Percentiles rank a stretch among this genome's conserved stretches.
Conservation (phyloP, 2,797 vertebrate species). For the Pangasius mekongensis region DNA sequence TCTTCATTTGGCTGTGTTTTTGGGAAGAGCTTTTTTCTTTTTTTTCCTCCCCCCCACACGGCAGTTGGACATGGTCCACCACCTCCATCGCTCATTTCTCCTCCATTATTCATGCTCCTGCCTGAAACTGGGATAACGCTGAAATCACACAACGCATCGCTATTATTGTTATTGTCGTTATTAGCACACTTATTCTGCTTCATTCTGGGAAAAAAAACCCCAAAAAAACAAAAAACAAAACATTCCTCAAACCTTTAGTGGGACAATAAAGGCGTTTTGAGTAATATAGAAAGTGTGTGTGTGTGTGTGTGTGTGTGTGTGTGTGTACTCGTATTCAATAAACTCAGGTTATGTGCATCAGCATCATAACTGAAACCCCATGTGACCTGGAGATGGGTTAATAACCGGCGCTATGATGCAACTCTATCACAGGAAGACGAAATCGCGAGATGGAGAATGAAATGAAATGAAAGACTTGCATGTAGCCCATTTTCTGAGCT, state of each 20-base stretch:
- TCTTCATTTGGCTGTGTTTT: conserved; percentile 51
- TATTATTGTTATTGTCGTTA: conserved; percentile 35
- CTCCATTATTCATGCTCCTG: conserved; percentile 54
- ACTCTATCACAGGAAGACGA: conserved; percentile 44
- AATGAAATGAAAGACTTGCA: conserved; percentile 52
- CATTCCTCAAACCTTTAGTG: conserved; percentile 21
- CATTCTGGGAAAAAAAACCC: not conserved
- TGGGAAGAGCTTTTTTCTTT: not conserved
- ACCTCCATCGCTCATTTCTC: conserved; percentile 40
- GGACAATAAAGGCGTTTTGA: conserved; percentile 46
- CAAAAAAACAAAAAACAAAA: not conserved
- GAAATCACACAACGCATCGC: not conserved
- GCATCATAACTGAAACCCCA: conserved; percentile 26
- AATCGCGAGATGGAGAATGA: conserved; percentile 40
- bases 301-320: conserved; percentile 32
- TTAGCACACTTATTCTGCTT: conserved; percentile 34
- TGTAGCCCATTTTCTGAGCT: conserved; percentile 51
- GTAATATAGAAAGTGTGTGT: conserved; percentile 41
- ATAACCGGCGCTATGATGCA: conserved; percentile 52
- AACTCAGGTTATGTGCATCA: conserved; percentile 18
- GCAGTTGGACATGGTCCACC: conserved; percentile 53
- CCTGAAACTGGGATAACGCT: conserved; percentile 48
- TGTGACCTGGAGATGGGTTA: conserved; percentile 40
- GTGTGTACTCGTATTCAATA: conserved; percentile 1
- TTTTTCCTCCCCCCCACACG: not conserved